Evolutionary conservation across 1,140 invertebrate species (phyloP).

Genomic region (Zaprionus ghesquierei): DNA sequence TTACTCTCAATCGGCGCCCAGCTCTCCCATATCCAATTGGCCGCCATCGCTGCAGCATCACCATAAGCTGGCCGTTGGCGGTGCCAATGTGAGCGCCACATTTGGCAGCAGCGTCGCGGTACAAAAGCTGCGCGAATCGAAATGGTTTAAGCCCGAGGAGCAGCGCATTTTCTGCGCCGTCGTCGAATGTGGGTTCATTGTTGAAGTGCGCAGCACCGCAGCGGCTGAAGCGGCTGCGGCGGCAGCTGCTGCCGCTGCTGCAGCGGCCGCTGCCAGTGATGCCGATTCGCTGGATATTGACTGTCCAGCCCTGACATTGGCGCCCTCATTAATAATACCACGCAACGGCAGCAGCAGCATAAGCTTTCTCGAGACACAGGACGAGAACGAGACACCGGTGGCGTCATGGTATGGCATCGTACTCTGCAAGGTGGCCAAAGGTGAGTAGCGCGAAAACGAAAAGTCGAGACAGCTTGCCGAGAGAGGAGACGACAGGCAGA

Average conservation of each 20-base stretch:
- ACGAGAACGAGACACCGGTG: slow-evolving; percentile 77
- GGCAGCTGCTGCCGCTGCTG: slow-evolving; percentile 48
- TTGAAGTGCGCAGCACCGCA: slow-evolving; percentile 84
- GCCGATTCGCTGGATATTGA: slow-evolving; percentile 64
- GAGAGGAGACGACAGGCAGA: not conserved
- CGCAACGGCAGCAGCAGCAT: slow-evolving; percentile 69
- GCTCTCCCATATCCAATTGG: slow-evolving; percentile 71
- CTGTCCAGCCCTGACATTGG: slow-evolving; percentile 36
- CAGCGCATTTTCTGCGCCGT: slow-evolving; percentile 87
- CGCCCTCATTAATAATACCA: slow-evolving; percentile 56
- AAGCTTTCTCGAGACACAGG: slow-evolving; percentile 69
- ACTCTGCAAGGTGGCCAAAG: slow-evolving; percentile 87
- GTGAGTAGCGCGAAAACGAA: slow-evolving; percentile 80
- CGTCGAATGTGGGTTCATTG: slow-evolving; percentile 87
- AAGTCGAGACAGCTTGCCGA: not conserved
- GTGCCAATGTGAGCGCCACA: slow-evolving; percentile 63
- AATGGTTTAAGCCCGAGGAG: slow-evolving; percentile 87
- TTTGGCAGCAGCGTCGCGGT: slow-evolving; percentile 87
- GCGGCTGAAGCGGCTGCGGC: slow-evolving; percentile 56
- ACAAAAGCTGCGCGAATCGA: slow-evolving; percentile 87
- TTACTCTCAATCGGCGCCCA: slow-evolving; percentile 68
- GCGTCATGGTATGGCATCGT: slow-evolving; percentile 85
- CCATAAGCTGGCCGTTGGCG: slow-evolving; percentile 35
- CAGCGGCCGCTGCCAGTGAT: slow-evolving; percentile 47
- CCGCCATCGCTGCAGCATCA: slow-evolving; percentile 65